Evolutionary conservation across 2,888 invertebrate genomes (phyloP), one percentile per base, ranked within the genome.

Genomic region (Netelia inedita): DNA sequence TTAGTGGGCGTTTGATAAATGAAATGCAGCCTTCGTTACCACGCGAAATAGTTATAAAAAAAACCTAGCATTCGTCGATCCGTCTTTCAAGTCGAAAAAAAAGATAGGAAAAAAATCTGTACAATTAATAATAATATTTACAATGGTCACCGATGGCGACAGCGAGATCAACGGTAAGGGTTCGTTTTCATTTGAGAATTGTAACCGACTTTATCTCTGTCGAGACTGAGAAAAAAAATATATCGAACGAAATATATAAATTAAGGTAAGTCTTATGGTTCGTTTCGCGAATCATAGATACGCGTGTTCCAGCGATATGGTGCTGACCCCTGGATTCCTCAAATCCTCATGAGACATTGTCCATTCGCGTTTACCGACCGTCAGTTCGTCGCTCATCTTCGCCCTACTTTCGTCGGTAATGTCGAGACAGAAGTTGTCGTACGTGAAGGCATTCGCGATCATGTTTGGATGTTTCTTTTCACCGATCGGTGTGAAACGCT

Each of bases 391-490:
- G 1, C 1, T 53, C 19, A 28, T 76, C 10, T 88, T 88, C 10
- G 69, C 83, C 0, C 28, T n/a, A 6, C 76, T 85, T 41, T 90
- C 90, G 1, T 85, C 82, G 0, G 88, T 87, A 3, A 92, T 63
- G 10, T 92, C 91, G 57, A 92, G 86, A 35, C 88, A 89, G 10
- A 91, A 88, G 78, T 92, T 92, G 23, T 92, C 91, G 41, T 92
- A 92, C 1, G 85, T 86, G 55, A 90, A 92, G 10, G 80, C 87
- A 46, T 89, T 92, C 1, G 88, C 46, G 1, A 84, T 55, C 69
- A 89, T 88, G 28, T 83, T 89, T 2, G 88, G 72, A 61, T 85
- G 79, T 21, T 89, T 91, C 50, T 92, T 91, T 0, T 92, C 92
- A 11, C 88, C 76, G 3, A 91, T 88, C 1, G 90, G 86, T 0